A percentile compares a stretch with the other conserved stretches of the same genome.
phyloP scores from a whole-genome alignment of 2,113 vertebrate genomes.

The Cyrtonyx montezumae region DNA sequence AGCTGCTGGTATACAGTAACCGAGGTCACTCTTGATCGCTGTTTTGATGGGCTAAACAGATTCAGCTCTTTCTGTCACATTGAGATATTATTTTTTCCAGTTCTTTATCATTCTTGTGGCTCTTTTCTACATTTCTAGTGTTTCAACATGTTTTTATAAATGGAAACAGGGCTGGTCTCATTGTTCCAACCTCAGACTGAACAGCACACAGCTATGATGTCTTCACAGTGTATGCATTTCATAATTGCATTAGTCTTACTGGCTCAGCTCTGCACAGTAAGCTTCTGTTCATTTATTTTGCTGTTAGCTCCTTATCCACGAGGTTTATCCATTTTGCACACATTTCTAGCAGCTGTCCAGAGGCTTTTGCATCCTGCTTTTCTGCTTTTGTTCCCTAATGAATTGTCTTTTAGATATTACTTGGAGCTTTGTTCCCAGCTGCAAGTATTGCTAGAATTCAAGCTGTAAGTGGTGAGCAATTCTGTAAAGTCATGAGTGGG shows the following conservation, averaged over 20 bases:
- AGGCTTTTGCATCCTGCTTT: conserved; percentile 18
- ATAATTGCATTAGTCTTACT: not conserved
- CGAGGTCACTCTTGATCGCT: not conserved
- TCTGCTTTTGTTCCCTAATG: conserved; percentile 3
- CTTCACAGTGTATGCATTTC: not conserved
- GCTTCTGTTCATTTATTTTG: not conserved
- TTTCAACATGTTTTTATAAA: not conserved
- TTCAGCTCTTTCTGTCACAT: not conserved
- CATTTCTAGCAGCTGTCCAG: conserved; percentile 5
- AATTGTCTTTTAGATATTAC: conserved; percentile 20
- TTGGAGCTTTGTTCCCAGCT: conserved; percentile 1
- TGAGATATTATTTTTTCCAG: not conserved
- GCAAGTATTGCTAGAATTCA: not conserved
- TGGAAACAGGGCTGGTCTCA: not conserved
- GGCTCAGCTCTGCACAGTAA: not conserved
- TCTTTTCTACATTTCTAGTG: not conserved
- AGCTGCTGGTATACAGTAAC: not conserved
- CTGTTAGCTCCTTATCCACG: not conserved
- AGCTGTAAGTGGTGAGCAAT: not conserved
- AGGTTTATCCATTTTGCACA: conserved; percentile 5
- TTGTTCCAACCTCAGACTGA: conserved; percentile 8
- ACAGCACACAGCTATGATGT: not conserved
- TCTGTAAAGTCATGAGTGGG: not conserved
- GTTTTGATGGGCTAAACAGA: not conserved
- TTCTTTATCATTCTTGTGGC: not conserved